Evolutionary conservation across 2,888 invertebrate genomes (phyloP).

Genomic region (Amblyteles armatorius): DNA sequence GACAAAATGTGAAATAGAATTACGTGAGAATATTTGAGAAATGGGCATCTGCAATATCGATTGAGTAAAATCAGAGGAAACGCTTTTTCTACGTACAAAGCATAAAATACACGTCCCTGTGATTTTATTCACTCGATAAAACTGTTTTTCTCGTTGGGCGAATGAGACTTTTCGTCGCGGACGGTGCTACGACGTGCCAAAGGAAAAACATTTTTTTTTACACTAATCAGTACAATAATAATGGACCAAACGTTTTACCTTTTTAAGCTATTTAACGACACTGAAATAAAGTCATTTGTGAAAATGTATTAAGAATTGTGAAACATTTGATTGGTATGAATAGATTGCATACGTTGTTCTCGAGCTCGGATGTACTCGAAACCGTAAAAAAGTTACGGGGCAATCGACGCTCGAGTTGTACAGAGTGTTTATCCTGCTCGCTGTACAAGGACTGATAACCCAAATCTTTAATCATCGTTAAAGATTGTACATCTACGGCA

Average conservation of each 20-base stretch:
- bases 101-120: too few relatives aligned
- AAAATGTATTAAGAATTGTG: too few relatives aligned
- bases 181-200: background rate
- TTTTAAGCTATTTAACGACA: background rate
- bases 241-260: slow-evolving; percentile 4
- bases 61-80: background rate
- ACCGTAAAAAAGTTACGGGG: too few relatives aligned
- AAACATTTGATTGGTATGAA: too few relatives aligned
- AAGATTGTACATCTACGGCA: too few relatives aligned
- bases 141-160: background rate
- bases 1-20: background rate
- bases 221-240: background rate
- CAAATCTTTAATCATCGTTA: too few relatives aligned
- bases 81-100: background rate
- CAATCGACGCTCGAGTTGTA: too few relatives aligned
- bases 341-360: too few relatives aligned
- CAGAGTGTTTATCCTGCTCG: too few relatives aligned
- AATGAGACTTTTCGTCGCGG: background rate
- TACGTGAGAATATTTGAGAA: background rate
- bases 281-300: slow-evolving; percentile 1
- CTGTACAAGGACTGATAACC: too few relatives aligned
- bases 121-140: background rate
- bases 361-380: too few relatives aligned
- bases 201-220: background rate
- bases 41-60: background rate